phyloP scores from a whole-genome alignment of 2,113 vertebrate species.

The Poeciliopsis turrubarensis region DNA sequence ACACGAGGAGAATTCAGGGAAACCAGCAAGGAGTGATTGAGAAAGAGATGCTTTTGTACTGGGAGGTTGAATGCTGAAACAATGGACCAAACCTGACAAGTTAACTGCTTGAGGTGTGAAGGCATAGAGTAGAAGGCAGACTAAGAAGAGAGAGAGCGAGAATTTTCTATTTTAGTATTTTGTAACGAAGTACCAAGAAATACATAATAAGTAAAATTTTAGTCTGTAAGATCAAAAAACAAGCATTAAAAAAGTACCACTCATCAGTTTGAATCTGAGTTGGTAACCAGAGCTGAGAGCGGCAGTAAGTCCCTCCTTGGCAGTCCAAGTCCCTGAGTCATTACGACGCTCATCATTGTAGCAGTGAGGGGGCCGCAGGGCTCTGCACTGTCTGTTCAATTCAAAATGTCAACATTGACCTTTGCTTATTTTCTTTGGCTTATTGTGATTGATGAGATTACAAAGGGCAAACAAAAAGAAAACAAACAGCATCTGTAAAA shows the following conservation, averaged over 20 bases:
- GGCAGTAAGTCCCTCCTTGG: conserved; percentile 12
- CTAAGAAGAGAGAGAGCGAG: no score
- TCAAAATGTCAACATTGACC: conserved; percentile 18
- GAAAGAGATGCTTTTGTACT: no score
- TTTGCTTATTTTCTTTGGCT: conserved; percentile 11
- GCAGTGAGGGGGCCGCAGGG: conserved; percentile 9
- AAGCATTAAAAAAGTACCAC: neutral
- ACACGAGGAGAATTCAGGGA: no score
- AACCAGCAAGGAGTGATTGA: no score
- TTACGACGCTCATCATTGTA: conserved; percentile 32
- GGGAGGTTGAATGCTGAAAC: no score
- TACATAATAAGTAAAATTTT: neutral
- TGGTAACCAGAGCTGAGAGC: conserved; percentile 1
- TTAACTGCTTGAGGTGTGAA: no score
- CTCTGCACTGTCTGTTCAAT: conserved; percentile 15
- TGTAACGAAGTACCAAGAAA: neutral
- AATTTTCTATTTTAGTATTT: neutral
- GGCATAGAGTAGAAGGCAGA: no score
- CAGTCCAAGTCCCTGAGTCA: conserved; percentile 38
- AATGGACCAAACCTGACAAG: no score
- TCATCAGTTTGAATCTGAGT: neutral
- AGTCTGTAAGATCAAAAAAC: neutral
- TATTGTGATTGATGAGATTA: conserved; percentile 16
- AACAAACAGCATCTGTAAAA: neutral
- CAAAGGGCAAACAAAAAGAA: conserved; percentile 33